Conservation (phyloP, 2,888 invertebrate species). For the Pycnomerus fuliginosus region DNA sequence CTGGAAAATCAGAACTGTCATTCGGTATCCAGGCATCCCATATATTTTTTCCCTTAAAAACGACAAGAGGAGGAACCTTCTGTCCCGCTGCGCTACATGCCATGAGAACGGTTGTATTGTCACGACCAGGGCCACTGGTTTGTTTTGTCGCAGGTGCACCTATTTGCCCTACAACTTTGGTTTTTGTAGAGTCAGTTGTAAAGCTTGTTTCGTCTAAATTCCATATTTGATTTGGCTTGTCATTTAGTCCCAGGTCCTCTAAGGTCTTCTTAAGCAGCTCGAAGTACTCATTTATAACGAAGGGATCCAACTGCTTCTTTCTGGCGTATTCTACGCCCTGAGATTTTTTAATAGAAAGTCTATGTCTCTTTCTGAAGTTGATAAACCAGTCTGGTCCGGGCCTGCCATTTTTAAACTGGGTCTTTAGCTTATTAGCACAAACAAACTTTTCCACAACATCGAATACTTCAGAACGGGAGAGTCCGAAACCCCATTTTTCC, state of each 20-base stretch:
- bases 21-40: neutral
- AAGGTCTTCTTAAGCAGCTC: neutral
- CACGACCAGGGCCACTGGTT: neutral
- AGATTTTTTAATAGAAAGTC: slow-evolving; percentile 41
- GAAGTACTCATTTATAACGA: neutral
- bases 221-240: neutral
- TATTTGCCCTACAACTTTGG: neutral
- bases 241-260: neutral
- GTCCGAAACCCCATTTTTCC: slow-evolving; percentile 8
- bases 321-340: slow-evolving; percentile 35
- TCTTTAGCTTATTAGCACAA: slow-evolving; percentile 30
- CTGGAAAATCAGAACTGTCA: too few species aligned
- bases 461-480: slow-evolving; percentile 7
- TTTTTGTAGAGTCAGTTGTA: neutral
- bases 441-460: slow-evolving; percentile 12
- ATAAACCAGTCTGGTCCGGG: slow-evolving; percentile 40
- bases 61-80: neutral
- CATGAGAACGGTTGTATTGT: neutral
- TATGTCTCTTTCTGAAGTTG: slow-evolving; percentile 34
- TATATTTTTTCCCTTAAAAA: neutral
- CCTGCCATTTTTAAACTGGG: slow-evolving; percentile 36
- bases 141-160: neutral
- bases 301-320: slow-evolving; percentile 1
- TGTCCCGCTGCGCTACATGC: neutral
- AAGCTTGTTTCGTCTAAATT: slow-evolving; percentile 1